Conservation (phyloP, 2,888 invertebrate species). For the Nomada hirtipes region DNA sequence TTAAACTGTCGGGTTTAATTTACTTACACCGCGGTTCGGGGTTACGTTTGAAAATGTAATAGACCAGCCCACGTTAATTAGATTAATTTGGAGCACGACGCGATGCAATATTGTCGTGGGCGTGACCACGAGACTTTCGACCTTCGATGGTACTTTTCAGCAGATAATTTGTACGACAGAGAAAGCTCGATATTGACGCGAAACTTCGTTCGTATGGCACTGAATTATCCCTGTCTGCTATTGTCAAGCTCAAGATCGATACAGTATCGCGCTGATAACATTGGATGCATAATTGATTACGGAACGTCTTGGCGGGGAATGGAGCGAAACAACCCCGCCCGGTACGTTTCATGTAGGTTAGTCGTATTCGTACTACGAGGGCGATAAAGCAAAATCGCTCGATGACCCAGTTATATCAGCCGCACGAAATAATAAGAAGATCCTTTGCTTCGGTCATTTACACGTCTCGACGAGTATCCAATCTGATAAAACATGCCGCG, state of each 20-base stretch:
- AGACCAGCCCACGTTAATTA: background rate
- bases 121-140: slow-evolving; percentile 1
- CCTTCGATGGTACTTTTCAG: background rate
- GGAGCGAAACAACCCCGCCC: slow-evolving; percentile 2
- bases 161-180: background rate
- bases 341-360: slow-evolving; percentile 14
- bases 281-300: slow-evolving; percentile 24
- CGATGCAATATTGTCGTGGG: background rate
- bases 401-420: slow-evolving; percentile 31
- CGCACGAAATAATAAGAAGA: slow-evolving; percentile 25
- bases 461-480: background rate
- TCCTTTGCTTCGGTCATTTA: background rate
- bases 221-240: slow-evolving; percentile 32
- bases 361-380: background rate
- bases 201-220: slow-evolving; percentile 18
- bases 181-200: slow-evolving; percentile 23
- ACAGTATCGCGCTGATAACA: background rate
- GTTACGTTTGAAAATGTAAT: background rate
- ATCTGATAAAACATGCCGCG: slow-evolving; percentile 6
- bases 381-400: slow-evolving; percentile 9
- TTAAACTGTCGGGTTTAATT: background rate
- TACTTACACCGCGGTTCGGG: background rate
- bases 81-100: slow-evolving; percentile 7
- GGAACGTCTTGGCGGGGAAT: background rate
- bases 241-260: slow-evolving; percentile 42